Percentiles rank a stretch among this genome's conserved stretches.
phyloP scores from a whole-genome alignment of 2,888 invertebrate genomes.

The Carabus problematicus region DNA sequence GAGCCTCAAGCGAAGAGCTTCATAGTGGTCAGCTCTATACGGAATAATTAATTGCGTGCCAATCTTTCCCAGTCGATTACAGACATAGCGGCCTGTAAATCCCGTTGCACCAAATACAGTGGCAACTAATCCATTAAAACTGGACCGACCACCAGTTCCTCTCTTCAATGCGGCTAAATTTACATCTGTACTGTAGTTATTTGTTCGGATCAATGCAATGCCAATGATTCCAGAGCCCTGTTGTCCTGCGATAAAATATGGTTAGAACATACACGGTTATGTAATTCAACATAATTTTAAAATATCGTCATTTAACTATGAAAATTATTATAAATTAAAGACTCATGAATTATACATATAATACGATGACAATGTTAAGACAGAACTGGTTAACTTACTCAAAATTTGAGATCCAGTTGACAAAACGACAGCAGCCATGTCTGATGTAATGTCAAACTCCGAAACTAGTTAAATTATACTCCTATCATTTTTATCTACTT shows the following conservation, averaged over 20 bases:
- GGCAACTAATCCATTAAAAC: conserved; percentile 96
- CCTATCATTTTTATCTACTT: too few relatives aligned
- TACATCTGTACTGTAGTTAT: conserved; percentile 65
- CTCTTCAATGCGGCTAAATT: conserved; percentile 75
- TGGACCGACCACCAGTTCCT: conserved; percentile 91
- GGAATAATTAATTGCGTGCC: conserved; percentile 91
- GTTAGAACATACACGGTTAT: conserved; percentile 44
- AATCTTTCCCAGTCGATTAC: conserved; percentile 87
- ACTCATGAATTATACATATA: conserved; percentile 9
- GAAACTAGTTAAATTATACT: too few relatives aligned
- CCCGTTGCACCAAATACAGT: conserved; percentile 97
- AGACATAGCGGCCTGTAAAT: conserved; percentile 86
- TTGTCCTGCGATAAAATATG: conserved; percentile 49
- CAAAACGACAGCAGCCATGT: conserved; percentile 51
- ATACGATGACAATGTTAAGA: background rate
- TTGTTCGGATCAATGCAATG: conserved; percentile 52
- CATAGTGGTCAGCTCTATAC: conserved; percentile 87
- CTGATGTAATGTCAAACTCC: conserved; percentile 9
- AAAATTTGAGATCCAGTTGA: conserved; percentile 52
- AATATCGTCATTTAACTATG: conserved; percentile 3
- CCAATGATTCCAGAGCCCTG: conserved; percentile 52
- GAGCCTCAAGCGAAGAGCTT: conserved; percentile 79
- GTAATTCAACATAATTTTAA: conserved; percentile 48
- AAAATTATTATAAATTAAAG: conserved; percentile 41
- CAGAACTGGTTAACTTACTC: conserved; percentile 49